These are phyloP conservation scores for Drosophila imparisetae DNA, from an alignment of 2,888 invertebrate species.

Conservation along the genomic window DNA sequence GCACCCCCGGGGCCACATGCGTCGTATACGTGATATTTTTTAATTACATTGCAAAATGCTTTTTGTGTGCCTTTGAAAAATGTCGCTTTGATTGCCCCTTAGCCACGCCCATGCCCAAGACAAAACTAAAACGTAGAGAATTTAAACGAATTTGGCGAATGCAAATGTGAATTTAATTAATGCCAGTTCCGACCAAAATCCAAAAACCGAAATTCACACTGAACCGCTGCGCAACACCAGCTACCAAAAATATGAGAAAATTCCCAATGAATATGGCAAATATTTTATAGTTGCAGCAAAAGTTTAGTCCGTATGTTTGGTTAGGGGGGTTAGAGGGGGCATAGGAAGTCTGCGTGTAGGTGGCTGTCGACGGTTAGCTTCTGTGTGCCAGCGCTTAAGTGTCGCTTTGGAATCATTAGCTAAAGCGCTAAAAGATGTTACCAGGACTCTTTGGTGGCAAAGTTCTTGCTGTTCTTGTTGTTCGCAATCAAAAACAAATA, in stretches of 20 bases:
- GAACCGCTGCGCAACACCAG: constrained; percentile 11
- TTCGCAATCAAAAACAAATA: constrained; percentile 51
- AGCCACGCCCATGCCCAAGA: constrained; percentile 8
- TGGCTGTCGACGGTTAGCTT: neutral
- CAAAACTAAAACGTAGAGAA: constrained; percentile 33
- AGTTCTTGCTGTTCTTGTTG: constrained; percentile 32
- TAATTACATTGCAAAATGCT: constrained; percentile 68
- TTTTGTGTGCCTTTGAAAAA: constrained; percentile 56
- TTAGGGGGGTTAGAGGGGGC: neutral
- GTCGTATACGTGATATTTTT: constrained; percentile 77
- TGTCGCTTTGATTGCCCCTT: constrained; percentile 62
- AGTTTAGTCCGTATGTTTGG: constrained; percentile 28
- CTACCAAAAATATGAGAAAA: constrained; percentile 29
- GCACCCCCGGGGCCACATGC: constrained; percentile 70
- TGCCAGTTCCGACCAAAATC: constrained; percentile 31
- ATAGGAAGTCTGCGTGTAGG: neutral
- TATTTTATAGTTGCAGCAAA: constrained; percentile 66
- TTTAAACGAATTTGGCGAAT: constrained; percentile 15
- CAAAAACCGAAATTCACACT: constrained; percentile 15
- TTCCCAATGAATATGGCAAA: constrained; percentile 59
- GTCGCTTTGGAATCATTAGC: constrained; percentile 53
- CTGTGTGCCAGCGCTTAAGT: constrained; percentile 38
- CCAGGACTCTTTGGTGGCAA: constrained; percentile 29
- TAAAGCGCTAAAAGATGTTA: constrained; percentile 44
- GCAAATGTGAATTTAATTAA: constrained; percentile 70